Conservation (phyloP, 2,888 invertebrate species). For the Ditylenchus weischeri region DNA sequence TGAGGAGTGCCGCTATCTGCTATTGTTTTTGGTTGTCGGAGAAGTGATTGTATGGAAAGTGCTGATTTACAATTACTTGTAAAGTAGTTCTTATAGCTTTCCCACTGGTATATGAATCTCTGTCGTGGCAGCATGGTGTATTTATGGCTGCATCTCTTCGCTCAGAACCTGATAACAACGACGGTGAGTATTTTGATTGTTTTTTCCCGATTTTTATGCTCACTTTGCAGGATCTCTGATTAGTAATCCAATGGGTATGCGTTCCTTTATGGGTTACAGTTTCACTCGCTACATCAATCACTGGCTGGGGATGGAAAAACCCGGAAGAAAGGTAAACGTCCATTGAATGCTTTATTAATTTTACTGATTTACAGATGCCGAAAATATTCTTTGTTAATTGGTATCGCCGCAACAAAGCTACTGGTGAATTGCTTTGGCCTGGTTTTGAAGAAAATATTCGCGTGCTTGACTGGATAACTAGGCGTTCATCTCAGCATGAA, state of each 20-base stretch:
- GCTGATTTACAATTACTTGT: conserved; percentile 75
- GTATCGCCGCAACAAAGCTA: conserved; percentile 87
- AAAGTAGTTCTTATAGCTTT: conserved; percentile 67
- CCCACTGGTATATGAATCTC: conserved; percentile 57
- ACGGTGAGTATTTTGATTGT: conserved; percentile 62
- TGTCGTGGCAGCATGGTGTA: conserved; percentile 58
- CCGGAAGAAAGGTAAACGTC: conserved; percentile 60
- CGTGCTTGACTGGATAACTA: conserved; percentile 79
- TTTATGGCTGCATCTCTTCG: conserved; percentile 88
- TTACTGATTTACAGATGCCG: conserved; percentile 24
- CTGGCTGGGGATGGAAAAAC: conserved; percentile 80
- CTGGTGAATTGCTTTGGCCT: conserved; percentile 73
- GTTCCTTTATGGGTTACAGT: conserved; percentile 98
- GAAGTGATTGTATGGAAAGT: conserved; percentile 76
- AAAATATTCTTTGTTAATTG: conserved; percentile 92
- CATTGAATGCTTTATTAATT: not conserved
- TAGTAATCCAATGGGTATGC: conserved; percentile 97
- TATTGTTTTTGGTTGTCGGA: conserved; percentile 86
- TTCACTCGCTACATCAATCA: conserved; percentile 88
- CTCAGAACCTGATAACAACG: conserved; percentile 73
- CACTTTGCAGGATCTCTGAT: conserved; percentile 27
- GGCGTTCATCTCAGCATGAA: conserved; percentile 13
- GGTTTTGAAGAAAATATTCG: conserved; percentile 95
- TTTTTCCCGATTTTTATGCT: too few species aligned
- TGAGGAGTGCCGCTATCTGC: conserved; percentile 88